Evolutionary conservation across 1,140 invertebrate species (phyloP).

Genomic region (Oryzaephilus surinamensis): DNA sequence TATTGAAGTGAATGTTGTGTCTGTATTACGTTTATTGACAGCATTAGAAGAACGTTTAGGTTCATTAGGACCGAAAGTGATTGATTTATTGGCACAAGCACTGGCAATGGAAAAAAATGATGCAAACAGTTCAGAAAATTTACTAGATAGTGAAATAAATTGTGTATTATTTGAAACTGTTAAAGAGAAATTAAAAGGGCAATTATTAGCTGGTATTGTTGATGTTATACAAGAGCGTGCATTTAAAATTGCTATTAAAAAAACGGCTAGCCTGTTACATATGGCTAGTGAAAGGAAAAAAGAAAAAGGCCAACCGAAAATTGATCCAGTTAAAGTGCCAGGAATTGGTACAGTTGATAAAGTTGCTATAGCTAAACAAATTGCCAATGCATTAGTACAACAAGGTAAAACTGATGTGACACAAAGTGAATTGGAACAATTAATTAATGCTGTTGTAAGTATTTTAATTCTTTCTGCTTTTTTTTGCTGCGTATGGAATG

Average conservation of each 20-base stretch:
- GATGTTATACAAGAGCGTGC: conserved; percentile 49
- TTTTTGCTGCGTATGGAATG: too few species aligned
- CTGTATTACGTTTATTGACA: conserved; percentile 59
- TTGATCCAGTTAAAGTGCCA: conserved; percentile 47
- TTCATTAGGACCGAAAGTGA: conserved; percentile 64
- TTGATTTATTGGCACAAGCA: conserved; percentile 60
- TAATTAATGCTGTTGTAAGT: conserved; percentile 68
- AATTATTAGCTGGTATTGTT: conserved; percentile 64
- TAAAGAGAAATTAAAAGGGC: conserved; percentile 75
- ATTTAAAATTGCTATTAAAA: conserved; percentile 49
- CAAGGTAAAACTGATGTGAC: conserved; percentile 70
- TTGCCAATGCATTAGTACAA: conserved; percentile 60
- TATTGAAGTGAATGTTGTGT: conserved; percentile 48
- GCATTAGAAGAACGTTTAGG: conserved; percentile 71
- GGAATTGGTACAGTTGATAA: conserved; percentile 59
- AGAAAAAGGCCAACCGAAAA: conserved; percentile 34
- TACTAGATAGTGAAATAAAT: conserved; percentile 57
- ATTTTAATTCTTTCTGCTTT: conserved; percentile 35
- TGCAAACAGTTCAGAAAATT: conserved; percentile 60
- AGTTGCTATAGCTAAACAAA: conserved; percentile 61
- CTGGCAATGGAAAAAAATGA: conserved; percentile 64
- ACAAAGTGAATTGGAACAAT: conserved; percentile 59
- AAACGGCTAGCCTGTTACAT: conserved; percentile 56
- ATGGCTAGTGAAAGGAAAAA: conserved; percentile 44
- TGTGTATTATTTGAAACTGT: conserved; percentile 68